A percentile compares a stretch with the other conserved stretches of the same genome.
Conservation (phyloP, 2,113 vertebrate genomes). For the Lates calcarifer region DNA sequence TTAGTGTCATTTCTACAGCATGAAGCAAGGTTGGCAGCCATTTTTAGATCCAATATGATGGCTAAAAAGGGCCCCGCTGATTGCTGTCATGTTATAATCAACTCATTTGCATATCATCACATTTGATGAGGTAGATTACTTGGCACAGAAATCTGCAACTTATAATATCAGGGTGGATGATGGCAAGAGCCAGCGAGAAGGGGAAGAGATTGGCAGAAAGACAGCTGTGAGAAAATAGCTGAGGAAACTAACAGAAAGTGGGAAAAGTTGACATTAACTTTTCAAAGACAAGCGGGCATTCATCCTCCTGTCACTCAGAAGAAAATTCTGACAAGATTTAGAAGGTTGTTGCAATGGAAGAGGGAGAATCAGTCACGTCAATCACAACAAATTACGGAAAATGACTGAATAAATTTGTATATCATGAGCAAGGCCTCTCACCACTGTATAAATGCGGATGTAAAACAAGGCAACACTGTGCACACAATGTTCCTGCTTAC, state of each 20-base stretch:
- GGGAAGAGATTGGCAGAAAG: constrained; percentile 32
- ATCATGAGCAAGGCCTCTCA: background rate
- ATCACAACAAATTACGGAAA: constrained; percentile 11
- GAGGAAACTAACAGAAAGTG: constrained; percentile 4
- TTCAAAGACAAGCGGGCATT: constrained; percentile 37
- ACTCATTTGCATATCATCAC: constrained; percentile 61
- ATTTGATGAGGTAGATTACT: constrained; percentile 61
- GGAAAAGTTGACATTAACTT: constrained; percentile 37
- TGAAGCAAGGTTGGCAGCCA: constrained; percentile 24
- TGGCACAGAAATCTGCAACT: constrained; percentile 30
- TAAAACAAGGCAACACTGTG: background rate
- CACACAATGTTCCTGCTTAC: background rate
- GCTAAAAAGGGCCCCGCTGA: constrained; percentile 47
- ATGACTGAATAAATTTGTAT: background rate
- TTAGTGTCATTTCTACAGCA: constrained; percentile 35
- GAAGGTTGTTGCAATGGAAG: background rate
- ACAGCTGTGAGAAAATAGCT: constrained; percentile 29
- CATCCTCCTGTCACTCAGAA: background rate
- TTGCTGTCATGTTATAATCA: constrained; percentile 58
- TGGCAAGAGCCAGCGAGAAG: constrained; percentile 11
- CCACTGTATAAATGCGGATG: background rate
- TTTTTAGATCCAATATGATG: constrained; percentile 35
- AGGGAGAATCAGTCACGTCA: background rate
- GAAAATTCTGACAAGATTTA: background rate
- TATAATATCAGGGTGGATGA: constrained; percentile 34